phyloP scores from a whole-genome alignment of 2,888 invertebrate species.

The Pterostichus niger region DNA sequence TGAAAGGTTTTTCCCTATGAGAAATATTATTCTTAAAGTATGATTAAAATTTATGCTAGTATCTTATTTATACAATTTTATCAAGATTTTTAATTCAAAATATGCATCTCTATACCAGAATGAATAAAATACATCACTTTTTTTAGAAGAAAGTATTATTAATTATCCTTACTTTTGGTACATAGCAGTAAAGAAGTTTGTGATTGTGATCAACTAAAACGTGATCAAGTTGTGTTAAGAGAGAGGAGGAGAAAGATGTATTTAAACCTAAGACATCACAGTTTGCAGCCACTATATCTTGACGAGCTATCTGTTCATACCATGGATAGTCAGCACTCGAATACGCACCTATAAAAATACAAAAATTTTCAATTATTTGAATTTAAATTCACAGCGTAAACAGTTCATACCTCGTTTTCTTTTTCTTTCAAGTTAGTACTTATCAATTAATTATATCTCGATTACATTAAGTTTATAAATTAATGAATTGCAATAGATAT shows the following conservation, averaged over 20 bases:
- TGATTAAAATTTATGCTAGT: too few relatives aligned
- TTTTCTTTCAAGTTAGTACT: too few relatives aligned
- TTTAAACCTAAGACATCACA: constrained; percentile 80
- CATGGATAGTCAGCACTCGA: constrained; percentile 72
- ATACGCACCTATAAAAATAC: constrained; percentile 67
- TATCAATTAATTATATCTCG: too few relatives aligned
- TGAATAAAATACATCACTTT: too few relatives aligned
- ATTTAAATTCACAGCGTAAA: neutral
- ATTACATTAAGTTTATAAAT: too few relatives aligned
- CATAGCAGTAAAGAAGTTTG: constrained; percentile 93
- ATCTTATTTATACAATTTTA: too few relatives aligned
- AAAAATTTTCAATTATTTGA: constrained; percentile 52
- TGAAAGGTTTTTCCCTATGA: too few relatives aligned
- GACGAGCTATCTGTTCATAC: constrained; percentile 75
- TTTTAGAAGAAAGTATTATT: neutral
- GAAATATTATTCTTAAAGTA: too few relatives aligned
- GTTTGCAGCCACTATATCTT: constrained; percentile 73
- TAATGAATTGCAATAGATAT: too few relatives aligned
- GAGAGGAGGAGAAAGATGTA: constrained; percentile 71
- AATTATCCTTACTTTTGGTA: constrained; percentile 88
- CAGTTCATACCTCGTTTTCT: too few relatives aligned
- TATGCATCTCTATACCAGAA: too few relatives aligned
- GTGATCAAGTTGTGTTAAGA: constrained; percentile 84
- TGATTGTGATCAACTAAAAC: constrained; percentile 91
- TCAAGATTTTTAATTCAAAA: too few relatives aligned